These are phyloP conservation scores for Ypsolopha sequella DNA, from an alignment of 2,888 invertebrate genomes.

Conservation along the genomic window DNA sequence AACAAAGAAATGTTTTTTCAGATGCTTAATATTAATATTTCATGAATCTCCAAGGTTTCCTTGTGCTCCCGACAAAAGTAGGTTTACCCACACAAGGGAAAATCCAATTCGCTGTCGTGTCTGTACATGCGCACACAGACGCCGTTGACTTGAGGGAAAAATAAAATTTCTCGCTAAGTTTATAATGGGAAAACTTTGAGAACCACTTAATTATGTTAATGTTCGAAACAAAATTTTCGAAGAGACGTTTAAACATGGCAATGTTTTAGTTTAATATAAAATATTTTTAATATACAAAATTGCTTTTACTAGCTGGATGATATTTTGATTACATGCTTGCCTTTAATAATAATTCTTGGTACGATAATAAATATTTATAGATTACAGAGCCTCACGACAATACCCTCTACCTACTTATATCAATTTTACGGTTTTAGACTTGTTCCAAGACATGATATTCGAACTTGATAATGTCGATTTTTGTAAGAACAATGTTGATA, in stretches of 20 bases:
- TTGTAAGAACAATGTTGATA: too few relatives aligned
- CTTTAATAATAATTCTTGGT: too few relatives aligned
- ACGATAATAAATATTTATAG: too few relatives aligned
- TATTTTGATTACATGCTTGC: too few relatives aligned
- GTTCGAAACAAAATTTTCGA: slow-evolving; percentile 71
- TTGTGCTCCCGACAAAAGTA: slow-evolving; percentile 65
- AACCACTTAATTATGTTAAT: slow-evolving; percentile 72
- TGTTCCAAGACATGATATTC: too few relatives aligned
- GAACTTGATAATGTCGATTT: too few relatives aligned
- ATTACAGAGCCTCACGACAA: too few relatives aligned
- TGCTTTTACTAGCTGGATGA: too few relatives aligned
- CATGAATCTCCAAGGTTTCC: slow-evolving; percentile 62
- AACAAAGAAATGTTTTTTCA: slow-evolving; percentile 20
- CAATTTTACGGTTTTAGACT: too few relatives aligned
- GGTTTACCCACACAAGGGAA: slow-evolving; percentile 65
- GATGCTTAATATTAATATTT: slow-evolving; percentile 57
- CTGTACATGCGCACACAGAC: slow-evolving; percentile 56
- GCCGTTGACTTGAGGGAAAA: slow-evolving; percentile 68
- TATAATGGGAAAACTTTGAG: slow-evolving; percentile 72
- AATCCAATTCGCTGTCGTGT: slow-evolving; percentile 67
- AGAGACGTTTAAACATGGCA: slow-evolving; percentile 64
- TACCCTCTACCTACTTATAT: too few relatives aligned
- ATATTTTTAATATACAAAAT: not conserved
- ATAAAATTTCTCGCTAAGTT: slow-evolving; percentile 72
- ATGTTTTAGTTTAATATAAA: slow-evolving; percentile 51